Evolutionary conservation across 2,797 vertebrate genomes (phyloP), one percentile per base, ranked within the genome.

Genomic region (Pseudopleuronectes americanus): DNA sequence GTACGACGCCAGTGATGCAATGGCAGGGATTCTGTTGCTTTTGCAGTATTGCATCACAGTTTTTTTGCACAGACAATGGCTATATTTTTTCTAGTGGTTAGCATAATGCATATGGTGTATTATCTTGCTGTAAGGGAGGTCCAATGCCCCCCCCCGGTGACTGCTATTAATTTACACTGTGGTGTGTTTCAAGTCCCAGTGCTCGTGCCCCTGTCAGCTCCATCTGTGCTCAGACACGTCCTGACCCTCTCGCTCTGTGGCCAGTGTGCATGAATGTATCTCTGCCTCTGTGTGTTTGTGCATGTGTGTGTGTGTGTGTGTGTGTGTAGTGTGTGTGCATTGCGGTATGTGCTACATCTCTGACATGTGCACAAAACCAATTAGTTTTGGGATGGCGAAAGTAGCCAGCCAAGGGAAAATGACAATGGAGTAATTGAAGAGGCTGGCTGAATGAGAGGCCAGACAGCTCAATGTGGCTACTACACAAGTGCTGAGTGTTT

Each of bases 381-480:
- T 93, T 91, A 90, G 88, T 90, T 90, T 84, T 84, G 87, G 78
- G 84, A 89, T 63, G 78, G 74, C 76, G 87, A 90, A 90, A 87
- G 83, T 80, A 81, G 79, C 80, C 49, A 68, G 71, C 77, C 67
- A 77, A 82, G 86, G 79, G 69, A 87, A 91, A 86, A 87, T 89
- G 77, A 90, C 88, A 92, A 92, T 90, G 80, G 84, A 70, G 84
- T 90, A 88, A 92, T 90, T 93, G 90, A 92, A 88, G 91, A 89
- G 80, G 74, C 80, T 22, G 76, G 19, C 58, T 79, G 80, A 89
- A 88, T 83, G 86, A 87, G 19, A 84, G 84, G 80, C 85, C 74
- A 56, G 87, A 89, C 81, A 74, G 81, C 85, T 90, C 87, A 89
- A 84, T 89, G 81, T 80, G 67, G 81, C 80, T 82, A 76, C 83